Conservation (phyloP, 2,113 vertebrate genomes). For the Thamnaconus septentrionalis region DNA sequence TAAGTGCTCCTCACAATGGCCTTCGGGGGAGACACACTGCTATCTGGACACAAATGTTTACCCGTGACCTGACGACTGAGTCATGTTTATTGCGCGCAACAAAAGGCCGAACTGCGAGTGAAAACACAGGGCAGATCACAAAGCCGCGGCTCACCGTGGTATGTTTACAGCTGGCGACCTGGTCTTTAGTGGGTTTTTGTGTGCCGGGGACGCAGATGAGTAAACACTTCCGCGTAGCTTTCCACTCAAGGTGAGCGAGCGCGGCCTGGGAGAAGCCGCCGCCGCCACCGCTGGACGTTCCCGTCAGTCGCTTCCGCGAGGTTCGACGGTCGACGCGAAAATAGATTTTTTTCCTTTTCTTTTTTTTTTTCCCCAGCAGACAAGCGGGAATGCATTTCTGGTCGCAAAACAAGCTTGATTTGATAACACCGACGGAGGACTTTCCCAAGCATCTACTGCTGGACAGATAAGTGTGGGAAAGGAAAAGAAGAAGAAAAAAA, state of each 20-base stretch:
- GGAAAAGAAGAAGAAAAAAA: slow-evolving; percentile 13
- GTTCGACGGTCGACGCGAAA: slow-evolving; percentile 5
- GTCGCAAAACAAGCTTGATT: slow-evolving; percentile 34
- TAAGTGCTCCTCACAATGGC: slow-evolving; percentile 16
- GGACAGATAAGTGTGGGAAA: slow-evolving; percentile 49
- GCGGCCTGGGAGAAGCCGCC: slow-evolving; percentile 3
- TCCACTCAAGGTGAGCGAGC: slow-evolving; percentile 37
- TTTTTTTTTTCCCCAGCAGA: background rate
- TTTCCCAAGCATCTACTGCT: slow-evolving; percentile 29
- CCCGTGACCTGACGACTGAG: slow-evolving; percentile 53
- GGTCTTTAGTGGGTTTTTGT: slow-evolving; percentile 48
- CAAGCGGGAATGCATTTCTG: slow-evolving; percentile 6
- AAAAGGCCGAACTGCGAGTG: slow-evolving; percentile 55
- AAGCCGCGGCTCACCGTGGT: slow-evolving; percentile 45
- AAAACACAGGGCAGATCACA: slow-evolving; percentile 55
- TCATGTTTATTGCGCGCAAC: slow-evolving; percentile 61
- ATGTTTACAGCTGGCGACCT: slow-evolving; percentile 54
- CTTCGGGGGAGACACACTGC: slow-evolving; percentile 33
- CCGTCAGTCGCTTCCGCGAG: background rate
- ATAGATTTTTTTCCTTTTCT: background rate
- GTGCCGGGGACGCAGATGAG: slow-evolving; percentile 32
- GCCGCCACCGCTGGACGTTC: slow-evolving; percentile 1
- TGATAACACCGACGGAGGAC: slow-evolving; percentile 40
- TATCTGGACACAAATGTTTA: slow-evolving; percentile 58
- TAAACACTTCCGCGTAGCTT: slow-evolving; percentile 39